Percentiles rank a stretch among this genome's conserved stretches.
Evolutionary conservation across 2,888 invertebrate genomes (phyloP).

Genomic region (Sminthurides aquaticus): DNA sequence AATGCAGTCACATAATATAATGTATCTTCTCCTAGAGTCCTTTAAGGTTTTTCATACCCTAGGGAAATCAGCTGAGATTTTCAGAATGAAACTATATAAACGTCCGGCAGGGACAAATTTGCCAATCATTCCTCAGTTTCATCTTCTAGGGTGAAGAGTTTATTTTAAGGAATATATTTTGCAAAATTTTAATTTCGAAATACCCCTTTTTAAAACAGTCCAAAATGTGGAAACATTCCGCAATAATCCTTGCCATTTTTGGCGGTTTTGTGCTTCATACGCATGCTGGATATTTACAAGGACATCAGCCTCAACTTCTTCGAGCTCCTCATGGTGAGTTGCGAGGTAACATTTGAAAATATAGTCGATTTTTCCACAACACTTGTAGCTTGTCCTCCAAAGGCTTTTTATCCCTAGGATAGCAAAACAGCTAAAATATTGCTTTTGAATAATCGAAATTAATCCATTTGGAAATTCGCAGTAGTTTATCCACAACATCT

Average conservation of each 20-base stretch:
- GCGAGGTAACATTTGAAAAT: too few relatives aligned
- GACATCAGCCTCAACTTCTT: not conserved
- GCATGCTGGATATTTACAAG: not conserved
- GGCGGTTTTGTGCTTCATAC: not conserved
- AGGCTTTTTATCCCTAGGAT: not conserved
- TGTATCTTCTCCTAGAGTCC: too few relatives aligned
- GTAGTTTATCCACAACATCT: constrained; percentile 12
- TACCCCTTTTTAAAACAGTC: too few relatives aligned
- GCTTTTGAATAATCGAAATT: not conserved
- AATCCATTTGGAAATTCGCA: not conserved
- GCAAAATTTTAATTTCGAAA: too few relatives aligned
- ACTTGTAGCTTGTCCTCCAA: too few relatives aligned
- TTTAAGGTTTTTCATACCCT: too few relatives aligned
- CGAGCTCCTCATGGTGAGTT: not conserved
- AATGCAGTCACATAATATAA: too few relatives aligned
- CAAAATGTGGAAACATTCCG: not conserved
- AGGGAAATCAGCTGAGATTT: not conserved
- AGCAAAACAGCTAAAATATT: too few relatives aligned
- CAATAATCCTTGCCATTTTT: not conserved
- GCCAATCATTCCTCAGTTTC: not conserved
- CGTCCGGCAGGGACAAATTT: not conserved
- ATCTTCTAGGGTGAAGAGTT: not conserved
- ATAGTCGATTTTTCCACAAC: too few relatives aligned
- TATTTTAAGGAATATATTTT: too few relatives aligned
- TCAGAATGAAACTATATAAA: not conserved